Evolutionary conservation across 1,140 invertebrate genomes (phyloP), one percentile per base, ranked within the genome.

Genomic region (Rhynchophorus ferrugineus): DNA sequence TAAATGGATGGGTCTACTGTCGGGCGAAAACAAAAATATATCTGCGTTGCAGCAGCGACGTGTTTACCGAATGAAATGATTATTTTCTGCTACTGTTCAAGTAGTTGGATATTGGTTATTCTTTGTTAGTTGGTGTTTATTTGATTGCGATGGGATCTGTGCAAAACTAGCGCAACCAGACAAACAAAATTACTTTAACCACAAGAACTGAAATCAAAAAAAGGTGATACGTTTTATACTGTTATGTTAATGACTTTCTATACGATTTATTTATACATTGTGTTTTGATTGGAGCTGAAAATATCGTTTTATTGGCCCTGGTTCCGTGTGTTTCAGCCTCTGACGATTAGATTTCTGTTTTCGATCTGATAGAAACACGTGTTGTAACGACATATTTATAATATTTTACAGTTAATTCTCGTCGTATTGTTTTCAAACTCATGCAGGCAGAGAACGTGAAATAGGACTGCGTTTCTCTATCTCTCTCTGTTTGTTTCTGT

Each of bases 21-120:
- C 46, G 46, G 53, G 47, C 49, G 46, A 11, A 39, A 49, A 39
- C 47, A 49, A 55, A 55, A 55, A 55, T 36, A 36, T 44, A 42
- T 33, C 18, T 20, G 35, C n/a, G n/a, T n/a, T n/a, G n/a, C n/a
- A n/a, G n/a, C n/a, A n/a, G n/a, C n/a, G n/a, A 38, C 7, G 13
- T 19, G n/a, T 19, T 14, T 38, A 6, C 13, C n/a, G 17, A 6
- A 7, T 19, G n/a, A n/a, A n/a, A n/a, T n/a, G n/a, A n/a, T n/a
- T n/a, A n/a, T n/a, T n/a, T n/a, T n/a, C n/a, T n/a, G n/a, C n/a
- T n/a, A n/a, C n/a, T n/a, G n/a, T n/a, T n/a, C n/a, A n/a, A n/a
- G n/a, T n/a, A n/a, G n/a, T n/a, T n/a, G n/a, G n/a, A n/a, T n/a
- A n/a, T n/a, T n/a, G n/a, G n/a, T n/a, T n/a, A n/a, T n/a, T n/a